Percentiles rank a stretch among this genome's conserved stretches.
These are phyloP conservation scores for Magallana ariakensis DNA, from an alignment of 1,140 invertebrate species.

Conservation along the genomic window DNA sequence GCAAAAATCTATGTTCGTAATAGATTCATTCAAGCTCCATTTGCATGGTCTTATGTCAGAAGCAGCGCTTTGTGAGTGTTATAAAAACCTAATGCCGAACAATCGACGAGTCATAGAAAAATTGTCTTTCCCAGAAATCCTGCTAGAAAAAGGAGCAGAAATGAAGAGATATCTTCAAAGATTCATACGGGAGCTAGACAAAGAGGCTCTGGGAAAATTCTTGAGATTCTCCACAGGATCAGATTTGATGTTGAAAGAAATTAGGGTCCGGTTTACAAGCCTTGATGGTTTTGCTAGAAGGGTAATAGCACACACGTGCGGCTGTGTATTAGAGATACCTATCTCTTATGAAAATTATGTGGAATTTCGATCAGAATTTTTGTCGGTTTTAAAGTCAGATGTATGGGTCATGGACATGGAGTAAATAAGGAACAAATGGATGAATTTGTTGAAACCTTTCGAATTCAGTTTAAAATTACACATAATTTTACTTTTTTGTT, in stretches of 20 bases:
- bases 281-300: not conserved
- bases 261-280: not conserved
- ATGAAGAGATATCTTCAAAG: conserved; percentile 40
- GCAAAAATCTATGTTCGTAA: conserved; percentile 50
- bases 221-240: conserved; percentile 47
- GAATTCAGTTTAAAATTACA: no score
- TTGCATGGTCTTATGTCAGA: conserved; percentile 1
- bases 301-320: conserved; percentile 38
- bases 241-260: conserved; percentile 21
- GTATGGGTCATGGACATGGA: conserved; percentile 6
- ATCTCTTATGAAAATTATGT: not conserved
- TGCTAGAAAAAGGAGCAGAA: conserved; percentile 37
- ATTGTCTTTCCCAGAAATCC: conserved; percentile 20
- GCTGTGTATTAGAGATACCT: conserved; percentile 36
- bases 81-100: conserved; percentile 10
- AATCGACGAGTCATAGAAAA: conserved; percentile 5
- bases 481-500: no score
- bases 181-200: conserved; percentile 44
- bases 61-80: conserved; percentile 5
- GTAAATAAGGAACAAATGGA: not conserved
- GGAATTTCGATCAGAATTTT: not conserved
- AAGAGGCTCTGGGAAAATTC: conserved; percentile 27
- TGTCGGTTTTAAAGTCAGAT: not conserved
- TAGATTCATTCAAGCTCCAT: conserved; percentile 47
- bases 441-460: no score